Conservation (phyloP, 1,140 invertebrate species). For the Drosophila ambigua region DNA sequence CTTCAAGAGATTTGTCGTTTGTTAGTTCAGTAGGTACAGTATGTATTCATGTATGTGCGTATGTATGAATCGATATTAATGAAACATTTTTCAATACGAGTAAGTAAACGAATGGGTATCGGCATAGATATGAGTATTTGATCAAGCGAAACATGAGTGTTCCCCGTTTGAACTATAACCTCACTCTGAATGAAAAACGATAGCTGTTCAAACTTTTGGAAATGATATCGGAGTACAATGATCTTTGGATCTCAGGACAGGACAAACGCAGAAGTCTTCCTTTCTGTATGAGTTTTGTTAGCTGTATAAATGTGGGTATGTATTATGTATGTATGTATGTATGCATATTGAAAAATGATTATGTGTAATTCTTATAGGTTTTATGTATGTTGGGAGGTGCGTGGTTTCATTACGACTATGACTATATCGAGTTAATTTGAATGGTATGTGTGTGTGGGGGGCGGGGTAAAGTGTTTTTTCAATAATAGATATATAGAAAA, state of each 20-base stretch:
- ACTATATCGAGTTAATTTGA: constrained; percentile 32
- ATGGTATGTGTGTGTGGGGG: constrained; percentile 11
- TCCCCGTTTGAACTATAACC: no score
- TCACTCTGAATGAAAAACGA: no score
- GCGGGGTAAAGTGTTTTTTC: constrained; percentile 19
- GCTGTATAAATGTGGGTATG: constrained; percentile 15
- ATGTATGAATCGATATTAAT: no score
- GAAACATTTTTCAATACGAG: no score
- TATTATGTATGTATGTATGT: constrained; percentile 9
- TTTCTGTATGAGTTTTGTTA: constrained; percentile 14
- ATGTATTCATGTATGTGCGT: no score
- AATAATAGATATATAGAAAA: constrained; percentile 46
- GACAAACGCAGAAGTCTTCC: neutral
- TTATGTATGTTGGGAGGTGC: neutral
- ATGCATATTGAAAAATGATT: constrained; percentile 23
- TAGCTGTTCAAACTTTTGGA: no score
- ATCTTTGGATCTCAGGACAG: constrained; percentile 3
- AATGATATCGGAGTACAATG: no score
- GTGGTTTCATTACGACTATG: constrained; percentile 19
- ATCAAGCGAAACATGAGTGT: neutral
- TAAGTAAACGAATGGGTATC: no score
- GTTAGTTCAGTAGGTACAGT: no score
- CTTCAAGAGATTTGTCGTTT: no score
- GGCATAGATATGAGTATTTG: no score
- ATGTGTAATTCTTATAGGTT: constrained; percentile 31